These are phyloP conservation scores for Trematocara marginatum DNA, from an alignment of 2,113 vertebrate genomes.

Conservation along the genomic window DNA sequence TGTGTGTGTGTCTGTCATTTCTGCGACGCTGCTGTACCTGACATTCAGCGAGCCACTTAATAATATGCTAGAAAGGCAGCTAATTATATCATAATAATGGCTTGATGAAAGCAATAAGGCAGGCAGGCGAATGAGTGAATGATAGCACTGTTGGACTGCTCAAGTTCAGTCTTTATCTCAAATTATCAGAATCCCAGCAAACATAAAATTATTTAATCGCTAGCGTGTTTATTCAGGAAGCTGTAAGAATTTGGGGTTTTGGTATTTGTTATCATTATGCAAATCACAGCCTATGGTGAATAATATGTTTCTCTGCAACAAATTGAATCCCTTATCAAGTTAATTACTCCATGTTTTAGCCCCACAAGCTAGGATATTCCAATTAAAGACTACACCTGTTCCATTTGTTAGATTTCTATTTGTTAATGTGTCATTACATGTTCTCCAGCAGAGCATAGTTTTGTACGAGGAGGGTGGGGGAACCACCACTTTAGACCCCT, in stretches of 20 bases:
- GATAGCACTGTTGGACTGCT: constrained; percentile 24
- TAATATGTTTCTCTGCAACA: constrained; percentile 35
- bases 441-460: constrained; percentile 56
- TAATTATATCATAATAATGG: constrained; percentile 77
- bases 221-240: constrained; percentile 35
- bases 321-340: constrained; percentile 59
- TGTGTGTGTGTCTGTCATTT: constrained; percentile 52
- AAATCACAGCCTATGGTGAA: constrained; percentile 25
- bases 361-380: constrained; percentile 44
- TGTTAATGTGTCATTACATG: constrained; percentile 54
- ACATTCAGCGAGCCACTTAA: constrained; percentile 73
- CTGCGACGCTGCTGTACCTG: constrained; percentile 68
- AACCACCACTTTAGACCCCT: constrained; percentile 49
- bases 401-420: constrained; percentile 37
- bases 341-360: constrained; percentile 58
- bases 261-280: constrained; percentile 47
- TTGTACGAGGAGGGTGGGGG: constrained; percentile 44
- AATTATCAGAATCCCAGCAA: constrained; percentile 35
- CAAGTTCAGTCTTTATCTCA: constrained; percentile 23
- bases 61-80: constrained; percentile 70
- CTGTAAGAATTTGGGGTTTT: not conserved
- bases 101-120: constrained; percentile 66
- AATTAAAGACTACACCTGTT: constrained; percentile 66
- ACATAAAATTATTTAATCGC: constrained; percentile 40
- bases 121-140: constrained; percentile 40